These are phyloP conservation scores for Ctenopoma kingsleyae DNA, from an alignment of 2,797 vertebrate genomes.

Conservation along the genomic window DNA sequence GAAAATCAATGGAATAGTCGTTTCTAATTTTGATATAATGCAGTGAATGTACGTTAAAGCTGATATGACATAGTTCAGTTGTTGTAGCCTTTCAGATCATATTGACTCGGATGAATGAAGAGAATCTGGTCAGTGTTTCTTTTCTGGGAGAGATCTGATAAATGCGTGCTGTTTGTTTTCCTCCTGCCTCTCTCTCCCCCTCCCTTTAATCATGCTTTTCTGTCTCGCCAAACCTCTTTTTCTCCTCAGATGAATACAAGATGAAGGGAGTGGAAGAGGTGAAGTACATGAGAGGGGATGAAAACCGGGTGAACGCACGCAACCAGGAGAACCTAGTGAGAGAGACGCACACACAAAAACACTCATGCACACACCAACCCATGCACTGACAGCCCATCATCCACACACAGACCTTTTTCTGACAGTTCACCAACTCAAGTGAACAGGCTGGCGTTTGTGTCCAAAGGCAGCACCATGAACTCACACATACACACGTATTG, in stretches of 20 bases:
- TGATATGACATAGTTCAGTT: slow-evolving; percentile 18
- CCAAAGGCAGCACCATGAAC: slow-evolving; percentile 38
- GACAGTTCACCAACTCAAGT: slow-evolving; percentile 61
- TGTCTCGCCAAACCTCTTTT: slow-evolving; percentile 12
- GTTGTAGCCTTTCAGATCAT: slow-evolving; percentile 14
- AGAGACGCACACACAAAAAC: slow-evolving; percentile 26
- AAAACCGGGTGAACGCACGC: slow-evolving; percentile 94
- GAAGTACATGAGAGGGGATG: slow-evolving; percentile 99
- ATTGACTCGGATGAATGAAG: slow-evolving; percentile 12
- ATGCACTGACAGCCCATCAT: slow-evolving; percentile 50
- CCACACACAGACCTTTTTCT: slow-evolving; percentile 55
- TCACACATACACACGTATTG: slow-evolving; percentile 35
- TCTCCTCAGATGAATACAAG: slow-evolving; percentile 94
- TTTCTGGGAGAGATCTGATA: slow-evolving; percentile 20
- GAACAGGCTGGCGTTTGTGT: slow-evolving; percentile 58
- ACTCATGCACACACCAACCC: slow-evolving; percentile 4
- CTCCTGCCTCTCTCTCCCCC: slow-evolving; percentile 27
- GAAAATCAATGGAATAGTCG: slow-evolving; percentile 40
- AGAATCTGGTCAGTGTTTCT: slow-evolving; percentile 34
- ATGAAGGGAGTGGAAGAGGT: slow-evolving; percentile 99
- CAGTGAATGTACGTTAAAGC: slow-evolving; percentile 22
- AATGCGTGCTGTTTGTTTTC: slow-evolving; percentile 39
- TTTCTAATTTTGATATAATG: slow-evolving; percentile 28
- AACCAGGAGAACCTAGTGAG: slow-evolving; percentile 99
- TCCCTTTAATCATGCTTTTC: slow-evolving; percentile 44